These are phyloP conservation scores for Cyclina sinensis DNA, from an alignment of 1,140 invertebrate species.

Conservation along the genomic window DNA sequence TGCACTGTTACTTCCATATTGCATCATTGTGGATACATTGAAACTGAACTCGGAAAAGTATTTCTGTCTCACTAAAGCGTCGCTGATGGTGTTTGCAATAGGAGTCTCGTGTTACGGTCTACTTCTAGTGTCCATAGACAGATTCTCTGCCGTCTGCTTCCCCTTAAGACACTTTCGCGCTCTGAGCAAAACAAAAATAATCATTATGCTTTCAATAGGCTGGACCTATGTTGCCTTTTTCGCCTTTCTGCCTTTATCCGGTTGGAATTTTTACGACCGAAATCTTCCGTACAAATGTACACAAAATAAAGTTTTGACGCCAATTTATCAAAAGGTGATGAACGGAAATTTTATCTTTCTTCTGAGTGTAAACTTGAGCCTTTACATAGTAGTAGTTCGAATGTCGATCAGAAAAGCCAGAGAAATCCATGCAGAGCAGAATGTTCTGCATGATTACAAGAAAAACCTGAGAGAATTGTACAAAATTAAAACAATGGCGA, in stretches of 20 bases:
- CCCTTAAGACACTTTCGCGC: not conserved
- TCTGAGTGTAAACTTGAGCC: not conserved
- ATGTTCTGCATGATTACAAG: not conserved
- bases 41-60: slow-evolving; percentile 27
- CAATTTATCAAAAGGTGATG: slow-evolving; percentile 13
- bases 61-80: slow-evolving; percentile 16
- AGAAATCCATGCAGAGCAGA: not conserved
- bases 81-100: slow-evolving; percentile 32
- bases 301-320: slow-evolving; percentile 3
- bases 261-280: slow-evolving; percentile 30
- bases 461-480: not conserved
- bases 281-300: not conserved
- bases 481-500: slow-evolving; percentile 32
- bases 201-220: not conserved
- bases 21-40: not conserved
- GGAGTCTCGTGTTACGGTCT: not conserved
- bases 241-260: not conserved
- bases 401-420: slow-evolving; percentile 4
- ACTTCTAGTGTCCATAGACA: slow-evolving; percentile 20
- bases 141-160: slow-evolving; percentile 25
- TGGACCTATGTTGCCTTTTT: not conserved
- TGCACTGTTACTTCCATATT: slow-evolving; percentile 19
- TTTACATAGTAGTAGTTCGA: not conserved
- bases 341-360: not conserved
- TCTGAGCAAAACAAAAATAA: not conserved